Base-by-base conservation (phyloP, 1,140 invertebrate species). In the Tetragnatha versicolor region DNA sequence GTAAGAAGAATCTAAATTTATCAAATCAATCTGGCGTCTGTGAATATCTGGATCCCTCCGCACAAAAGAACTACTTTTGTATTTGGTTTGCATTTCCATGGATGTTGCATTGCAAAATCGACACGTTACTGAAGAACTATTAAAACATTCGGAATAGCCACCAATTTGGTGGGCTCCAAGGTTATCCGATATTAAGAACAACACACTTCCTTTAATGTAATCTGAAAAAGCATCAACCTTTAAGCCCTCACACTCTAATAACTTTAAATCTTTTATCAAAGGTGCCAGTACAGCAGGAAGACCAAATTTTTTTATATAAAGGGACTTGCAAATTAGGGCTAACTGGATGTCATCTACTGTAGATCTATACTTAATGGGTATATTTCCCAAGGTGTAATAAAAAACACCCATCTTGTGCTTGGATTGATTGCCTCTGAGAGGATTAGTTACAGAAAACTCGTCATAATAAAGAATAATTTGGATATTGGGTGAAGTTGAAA, bases 401-500 rank as follows among this genome's bases (percentile, higher is more conserved):
- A 63, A 63, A 2, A 27, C 60, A 10, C 27, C 60, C 2, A 63
- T 20, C 31, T 63, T 63, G 33, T 63, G 33, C 33, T 63, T 63
- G 12, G 60, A 63, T 63, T 1, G 22, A 63, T 63, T 63, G 22
- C 25, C 60, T 63, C 60, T 27, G 14, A 63, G 33, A 33, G 60
- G 60, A 31, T 63, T 63, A 20, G 60, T n/a, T 17, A 37, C 10
- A 17, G 14, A 14, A 63, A 63, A 63, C 60, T 63, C 60, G 33
- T 63, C 60, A 63, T 31, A 63, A 63, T 55, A 55, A 10, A 55
- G 51, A 17, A 63, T 31, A 35, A 63, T 63, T 63, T 63, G 60
- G 33, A 63, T 63, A 35, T 63, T 63, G 10, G 60, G 60, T 7
- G 33, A 63, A 2, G 9, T 63, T 63, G 2, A 27, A 3, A 63